A percentile compares a stretch with the other conserved stretches of the same genome.
phyloP scores from a whole-genome alignment of 1,140 invertebrate species.

The Panagrolaimus sp. region DNA sequence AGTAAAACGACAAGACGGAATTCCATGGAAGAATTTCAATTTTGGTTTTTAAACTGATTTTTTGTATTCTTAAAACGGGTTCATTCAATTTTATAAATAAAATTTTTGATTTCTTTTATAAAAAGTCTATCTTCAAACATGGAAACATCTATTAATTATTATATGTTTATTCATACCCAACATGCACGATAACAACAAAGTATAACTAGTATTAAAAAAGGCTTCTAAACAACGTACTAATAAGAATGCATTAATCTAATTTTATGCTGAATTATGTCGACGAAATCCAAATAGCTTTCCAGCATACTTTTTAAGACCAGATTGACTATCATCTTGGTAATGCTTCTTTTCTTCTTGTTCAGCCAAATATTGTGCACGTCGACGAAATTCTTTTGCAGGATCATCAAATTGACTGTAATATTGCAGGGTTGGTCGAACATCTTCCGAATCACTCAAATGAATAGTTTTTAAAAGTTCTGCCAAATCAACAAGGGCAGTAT shows the following conservation, averaged over 20 bases:
- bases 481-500: slow-evolving; percentile 80
- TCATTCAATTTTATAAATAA: too few species aligned
- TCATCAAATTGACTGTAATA: slow-evolving; percentile 91
- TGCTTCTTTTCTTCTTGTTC: slow-evolving; percentile 33
- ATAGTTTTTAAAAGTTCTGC: slow-evolving; percentile 84
- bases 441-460: slow-evolving; percentile 76
- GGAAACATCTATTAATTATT: too few species aligned
- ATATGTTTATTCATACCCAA: too few species aligned
- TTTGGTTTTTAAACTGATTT: background rate
- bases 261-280: slow-evolving; percentile 29
- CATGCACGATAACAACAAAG: background rate
- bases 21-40: slow-evolving; percentile 7
- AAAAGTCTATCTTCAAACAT: too few species aligned
- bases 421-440: slow-evolving; percentile 83
- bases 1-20: background rate
- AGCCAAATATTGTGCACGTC: slow-evolving; percentile 43
- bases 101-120: too few species aligned
- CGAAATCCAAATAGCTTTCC: slow-evolving; percentile 41
- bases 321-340: slow-evolving; percentile 3
- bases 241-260: too few species aligned
- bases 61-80: background rate
- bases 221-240: background rate
- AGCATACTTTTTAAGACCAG: slow-evolving; percentile 32
- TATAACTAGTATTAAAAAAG: background rate
- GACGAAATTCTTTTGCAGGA: slow-evolving; percentile 76